phyloP scores from a whole-genome alignment of 1,140 invertebrate genomes.

The Goniozus legneri region DNA sequence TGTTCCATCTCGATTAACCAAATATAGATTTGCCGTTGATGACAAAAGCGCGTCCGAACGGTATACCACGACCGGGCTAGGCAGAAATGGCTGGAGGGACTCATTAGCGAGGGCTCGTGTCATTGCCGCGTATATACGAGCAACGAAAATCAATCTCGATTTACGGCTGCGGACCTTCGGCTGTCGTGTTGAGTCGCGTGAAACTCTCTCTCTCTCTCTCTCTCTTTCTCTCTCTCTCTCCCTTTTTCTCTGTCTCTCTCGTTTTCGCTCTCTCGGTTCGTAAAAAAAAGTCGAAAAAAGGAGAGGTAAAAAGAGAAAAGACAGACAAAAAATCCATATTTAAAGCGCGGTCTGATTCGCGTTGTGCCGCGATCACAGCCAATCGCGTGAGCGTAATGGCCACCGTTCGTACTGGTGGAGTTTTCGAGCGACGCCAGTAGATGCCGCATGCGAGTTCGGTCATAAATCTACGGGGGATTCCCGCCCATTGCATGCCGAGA shows the following conservation, averaged over 20 bases:
- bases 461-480: conserved; percentile 50
- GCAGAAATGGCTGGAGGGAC: no score
- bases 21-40: conserved; percentile 48
- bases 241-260: no score
- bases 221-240: no score
- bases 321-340: conserved; percentile 31
- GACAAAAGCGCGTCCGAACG: conserved; percentile 19
- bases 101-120: no score
- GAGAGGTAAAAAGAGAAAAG: neutral
- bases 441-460: conserved; percentile 39
- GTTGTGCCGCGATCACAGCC: conserved; percentile 44
- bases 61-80: neutral
- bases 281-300: no score
- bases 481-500: conserved; percentile 48
- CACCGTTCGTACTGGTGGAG: conserved; percentile 30
- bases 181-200: neutral
- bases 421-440: conserved; percentile 37
- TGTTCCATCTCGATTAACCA: conserved; percentile 37
- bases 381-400: conserved; percentile 53
- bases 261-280: no score
- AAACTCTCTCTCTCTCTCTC: no score
- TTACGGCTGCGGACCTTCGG: conserved; percentile 8
- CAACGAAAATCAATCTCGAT: conserved; percentile 23
- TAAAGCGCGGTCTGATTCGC: conserved; percentile 48
- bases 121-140: neutral